Evolutionary conservation across 2,888 invertebrate species (phyloP), one percentile per base, ranked within the genome.

Genomic region (Nomada fabriciana): DNA sequence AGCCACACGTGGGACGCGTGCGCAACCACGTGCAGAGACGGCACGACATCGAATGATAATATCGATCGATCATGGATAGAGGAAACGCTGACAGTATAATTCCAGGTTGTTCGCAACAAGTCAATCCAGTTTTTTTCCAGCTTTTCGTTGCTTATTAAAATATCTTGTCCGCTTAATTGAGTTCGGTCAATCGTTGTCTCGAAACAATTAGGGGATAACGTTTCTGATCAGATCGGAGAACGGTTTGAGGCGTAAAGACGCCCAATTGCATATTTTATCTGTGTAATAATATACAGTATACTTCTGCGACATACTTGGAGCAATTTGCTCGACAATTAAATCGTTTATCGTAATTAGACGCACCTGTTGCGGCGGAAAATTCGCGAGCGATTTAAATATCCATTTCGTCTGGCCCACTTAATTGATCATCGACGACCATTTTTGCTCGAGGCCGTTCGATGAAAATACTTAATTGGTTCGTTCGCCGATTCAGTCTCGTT

Each of bases 1-100:
- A 69, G 65, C 65, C 55, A 77, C 87, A 87, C 87, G 87, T 87
- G 87, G 85, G 77, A 82, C 78, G 84, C 82, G 82, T 85, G 84
- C 78, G 78, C 68, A 70, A 76, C 77, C 85, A 88, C 84, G 89
- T 88, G 86, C 78, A 67, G 74, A 47, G 60, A 25, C n/a, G 61
- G 25, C 73, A 61, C 65, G 74, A 57, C 76, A 85, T 83, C 76
- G 83, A 76, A 70, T 61, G 77, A 70, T 80, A 72, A 84, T 70
- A 86, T 84, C 83, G 81, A 83, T 86, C 76, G 80, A 80, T 78
- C 76, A 75, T 79, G 65, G 25, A 20, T n/a, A 69, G 36, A 36
- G 25, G 52, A 42, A 10, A 76, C 67, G 61, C 52, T 53, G 80
- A 71, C 64, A 60, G 63, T 23, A 61, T 71, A 64, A 87, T 82